phyloP scores from a whole-genome alignment of 2,888 invertebrate species.

The Leucoma salicis region DNA sequence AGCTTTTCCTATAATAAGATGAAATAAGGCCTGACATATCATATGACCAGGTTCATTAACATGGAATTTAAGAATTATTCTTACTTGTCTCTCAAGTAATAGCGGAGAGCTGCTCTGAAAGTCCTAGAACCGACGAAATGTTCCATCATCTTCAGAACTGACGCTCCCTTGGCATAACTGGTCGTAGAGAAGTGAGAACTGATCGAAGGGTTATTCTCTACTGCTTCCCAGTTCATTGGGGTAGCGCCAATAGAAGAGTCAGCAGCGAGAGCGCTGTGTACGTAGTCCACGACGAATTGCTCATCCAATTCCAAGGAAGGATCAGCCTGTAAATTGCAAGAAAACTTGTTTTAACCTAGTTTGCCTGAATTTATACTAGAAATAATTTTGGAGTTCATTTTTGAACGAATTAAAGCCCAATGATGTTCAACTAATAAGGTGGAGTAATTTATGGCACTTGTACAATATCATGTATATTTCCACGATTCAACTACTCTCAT shows the following conservation, averaged over 20 bases:
- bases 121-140: constrained; percentile 80
- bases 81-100: constrained; percentile 82
- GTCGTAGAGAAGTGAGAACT: constrained; percentile 84
- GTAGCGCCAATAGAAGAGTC: constrained; percentile 75
- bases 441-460: no score
- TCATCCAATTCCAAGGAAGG: constrained; percentile 58
- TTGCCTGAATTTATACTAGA: neutral
- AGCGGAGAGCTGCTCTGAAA: constrained; percentile 81
- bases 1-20: no score
- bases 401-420: no score
- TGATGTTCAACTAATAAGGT: no score
- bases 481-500: no score
- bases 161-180: constrained; percentile 86
- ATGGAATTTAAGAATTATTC: constrained; percentile 24
- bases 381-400: neutral
- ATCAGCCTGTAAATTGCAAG: constrained; percentile 51
- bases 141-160: constrained; percentile 85
- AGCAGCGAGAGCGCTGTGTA: constrained; percentile 84
- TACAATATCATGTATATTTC: no score
- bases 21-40: no score
- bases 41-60: no score
- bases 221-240: constrained; percentile 76
- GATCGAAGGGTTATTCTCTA: constrained; percentile 79
- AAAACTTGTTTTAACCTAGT: neutral
- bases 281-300: constrained; percentile 86